These are phyloP conservation scores for Tupiocoris notatus DNA, from an alignment of 2,888 invertebrate genomes.

Conservation along the genomic window DNA sequence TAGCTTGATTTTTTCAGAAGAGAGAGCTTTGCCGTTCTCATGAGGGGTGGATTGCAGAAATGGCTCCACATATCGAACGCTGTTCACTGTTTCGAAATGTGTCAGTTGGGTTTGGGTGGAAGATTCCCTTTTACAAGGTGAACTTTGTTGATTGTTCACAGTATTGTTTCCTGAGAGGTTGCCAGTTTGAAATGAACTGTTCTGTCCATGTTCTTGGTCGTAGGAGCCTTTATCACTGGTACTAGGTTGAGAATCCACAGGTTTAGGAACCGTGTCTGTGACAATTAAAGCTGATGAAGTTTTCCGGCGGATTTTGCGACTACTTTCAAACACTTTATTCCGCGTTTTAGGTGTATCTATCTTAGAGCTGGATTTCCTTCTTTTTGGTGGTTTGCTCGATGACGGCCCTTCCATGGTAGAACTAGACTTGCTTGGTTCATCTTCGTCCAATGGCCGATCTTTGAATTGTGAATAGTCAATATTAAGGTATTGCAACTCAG, in stretches of 20 bases:
- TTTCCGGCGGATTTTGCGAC: not conserved
- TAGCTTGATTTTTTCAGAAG: not conserved
- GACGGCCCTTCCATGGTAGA: too few species aligned
- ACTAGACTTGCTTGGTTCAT: slow-evolving; percentile 65
- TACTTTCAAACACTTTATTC: too few species aligned
- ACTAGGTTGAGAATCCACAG: not conserved
- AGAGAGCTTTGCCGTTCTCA: not conserved
- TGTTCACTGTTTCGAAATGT: not conserved
- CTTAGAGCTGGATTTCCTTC: not conserved
- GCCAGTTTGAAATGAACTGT: not conserved
- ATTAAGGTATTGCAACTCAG: slow-evolving; percentile 71
- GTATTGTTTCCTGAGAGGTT: too few species aligned
- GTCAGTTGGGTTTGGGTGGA: not conserved
- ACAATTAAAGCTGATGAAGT: too few species aligned
- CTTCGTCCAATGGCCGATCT: slow-evolving; percentile 62
- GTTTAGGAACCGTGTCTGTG: not conserved
- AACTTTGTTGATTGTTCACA: not conserved
- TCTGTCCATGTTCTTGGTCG: not conserved
- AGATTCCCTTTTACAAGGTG: not conserved
- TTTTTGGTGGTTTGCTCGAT: not conserved
- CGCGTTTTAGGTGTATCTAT: not conserved
- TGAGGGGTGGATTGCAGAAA: not conserved
- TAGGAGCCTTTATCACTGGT: not conserved
- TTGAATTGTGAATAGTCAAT: slow-evolving; percentile 69
- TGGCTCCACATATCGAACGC: not conserved